phyloP scores from a whole-genome alignment of 2,113 vertebrate species.

The Oryzias celebensis region DNA sequence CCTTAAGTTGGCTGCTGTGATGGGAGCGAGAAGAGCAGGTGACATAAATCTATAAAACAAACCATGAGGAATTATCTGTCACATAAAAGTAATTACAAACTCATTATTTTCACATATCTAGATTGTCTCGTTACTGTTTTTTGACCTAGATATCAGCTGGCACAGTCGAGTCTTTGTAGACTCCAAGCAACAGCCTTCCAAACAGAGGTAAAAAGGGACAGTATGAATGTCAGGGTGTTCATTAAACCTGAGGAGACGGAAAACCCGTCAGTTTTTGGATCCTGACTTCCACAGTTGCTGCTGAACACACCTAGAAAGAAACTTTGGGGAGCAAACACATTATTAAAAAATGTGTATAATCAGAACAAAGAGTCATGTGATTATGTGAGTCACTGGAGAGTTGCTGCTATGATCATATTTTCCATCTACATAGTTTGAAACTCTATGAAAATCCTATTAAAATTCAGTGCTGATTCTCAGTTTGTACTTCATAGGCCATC shows the following conservation, averaged over 20 bases:
- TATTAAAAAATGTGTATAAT: too few species aligned
- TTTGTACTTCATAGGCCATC: too few species aligned
- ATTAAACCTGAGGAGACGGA: slow-evolving; percentile 39
- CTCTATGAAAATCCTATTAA: too few species aligned
- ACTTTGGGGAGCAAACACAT: too few species aligned
- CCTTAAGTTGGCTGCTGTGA: slow-evolving; percentile 5
- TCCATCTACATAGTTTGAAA: too few species aligned
- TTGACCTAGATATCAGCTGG: slow-evolving; percentile 45
- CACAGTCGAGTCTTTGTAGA: slow-evolving; percentile 30
- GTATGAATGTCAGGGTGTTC: slow-evolving; percentile 51
- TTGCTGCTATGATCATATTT: too few species aligned
- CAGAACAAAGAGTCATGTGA: too few species aligned
- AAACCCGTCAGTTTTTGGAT: slow-evolving; percentile 47
- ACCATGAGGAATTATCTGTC: slow-evolving; percentile 7
- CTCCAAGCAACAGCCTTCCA: slow-evolving; percentile 40
- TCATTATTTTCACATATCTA: slow-evolving; percentile 40
- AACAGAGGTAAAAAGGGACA: slow-evolving; percentile 8
- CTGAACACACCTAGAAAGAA: slow-evolving; percentile 14
- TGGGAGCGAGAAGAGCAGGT: slow-evolving; percentile 10
- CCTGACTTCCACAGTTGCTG: slow-evolving; percentile 2
- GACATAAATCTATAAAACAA: slow-evolving; percentile 16
- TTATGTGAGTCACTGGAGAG: too few species aligned
- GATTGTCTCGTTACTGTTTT: neutral
- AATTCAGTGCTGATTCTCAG: too few species aligned
- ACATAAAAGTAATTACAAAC: slow-evolving; percentile 13